phyloP scores from a whole-genome alignment of 2,888 invertebrate genomes.

The Cephalotes varians region DNA sequence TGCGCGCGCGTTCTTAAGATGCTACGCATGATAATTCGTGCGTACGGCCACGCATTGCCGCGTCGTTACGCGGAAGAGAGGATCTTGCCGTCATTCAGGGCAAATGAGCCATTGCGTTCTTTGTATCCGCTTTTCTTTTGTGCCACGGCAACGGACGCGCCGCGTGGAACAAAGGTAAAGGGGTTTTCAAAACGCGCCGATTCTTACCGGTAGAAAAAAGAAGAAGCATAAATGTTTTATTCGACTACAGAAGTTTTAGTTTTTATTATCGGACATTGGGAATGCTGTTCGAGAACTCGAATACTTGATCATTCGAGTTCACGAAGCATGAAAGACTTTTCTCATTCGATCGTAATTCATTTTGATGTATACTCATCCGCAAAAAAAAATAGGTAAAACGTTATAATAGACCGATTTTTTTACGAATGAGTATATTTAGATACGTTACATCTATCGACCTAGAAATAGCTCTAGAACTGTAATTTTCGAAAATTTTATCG shows the following conservation, averaged over 20 bases:
- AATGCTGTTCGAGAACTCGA: conserved; percentile 53
- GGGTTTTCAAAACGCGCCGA: conserved; percentile 68
- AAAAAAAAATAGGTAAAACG: no score
- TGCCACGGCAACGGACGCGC: conserved; percentile 56
- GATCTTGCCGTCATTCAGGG: conserved; percentile 73
- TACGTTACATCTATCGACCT: background rate
- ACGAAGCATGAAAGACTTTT: conserved; percentile 32
- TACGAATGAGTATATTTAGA: no score
- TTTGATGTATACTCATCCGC: no score
- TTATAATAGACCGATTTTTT: no score
- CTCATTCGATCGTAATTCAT: background rate
- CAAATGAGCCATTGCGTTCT: conserved; percentile 75
- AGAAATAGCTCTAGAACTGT: background rate
- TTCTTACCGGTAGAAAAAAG: conserved; percentile 59
- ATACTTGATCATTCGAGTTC: conserved; percentile 41
- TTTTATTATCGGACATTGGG: conserved; percentile 63
- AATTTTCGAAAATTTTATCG: background rate
- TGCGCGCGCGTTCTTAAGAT: conserved; percentile 51
- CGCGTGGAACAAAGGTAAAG: conserved; percentile 62
- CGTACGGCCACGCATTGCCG: conserved; percentile 58
- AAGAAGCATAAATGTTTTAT: conserved; percentile 62
- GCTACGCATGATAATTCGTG: conserved; percentile 60
- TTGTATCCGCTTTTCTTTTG: conserved; percentile 72
- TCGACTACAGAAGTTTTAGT: conserved; percentile 61
- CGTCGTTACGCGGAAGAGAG: conserved; percentile 64